These are phyloP conservation scores for Geophilus truncorum DNA, from an alignment of 2,888 invertebrate genomes.

Conservation along the genomic window DNA sequence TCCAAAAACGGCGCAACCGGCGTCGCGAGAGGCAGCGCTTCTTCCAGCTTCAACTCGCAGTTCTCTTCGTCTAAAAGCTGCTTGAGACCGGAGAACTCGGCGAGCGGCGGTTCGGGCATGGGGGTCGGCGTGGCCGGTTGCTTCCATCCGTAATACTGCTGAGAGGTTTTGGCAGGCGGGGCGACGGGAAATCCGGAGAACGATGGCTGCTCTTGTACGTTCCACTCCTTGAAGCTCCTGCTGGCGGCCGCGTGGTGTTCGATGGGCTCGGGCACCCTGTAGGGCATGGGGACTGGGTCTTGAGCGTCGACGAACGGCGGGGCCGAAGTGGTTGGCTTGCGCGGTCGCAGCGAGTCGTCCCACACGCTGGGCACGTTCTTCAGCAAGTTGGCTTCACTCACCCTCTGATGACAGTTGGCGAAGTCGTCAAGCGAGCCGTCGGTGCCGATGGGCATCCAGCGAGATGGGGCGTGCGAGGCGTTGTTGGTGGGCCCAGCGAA, in stretches of 20 bases:
- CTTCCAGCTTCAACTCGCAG: neutral
- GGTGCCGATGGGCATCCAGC: neutral
- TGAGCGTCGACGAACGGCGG: neutral
- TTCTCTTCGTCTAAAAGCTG: neutral
- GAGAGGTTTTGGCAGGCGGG: neutral
- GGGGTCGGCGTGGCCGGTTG: neutral
- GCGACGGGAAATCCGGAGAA: neutral
- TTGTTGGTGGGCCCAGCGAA: neutral
- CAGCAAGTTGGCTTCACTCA: neutral
- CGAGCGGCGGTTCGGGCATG: neutral
- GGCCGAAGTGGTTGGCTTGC: neutral
- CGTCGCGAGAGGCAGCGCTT: neutral
- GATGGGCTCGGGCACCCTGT: neutral
- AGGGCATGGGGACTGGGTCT: neutral
- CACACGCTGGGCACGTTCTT: neutral
- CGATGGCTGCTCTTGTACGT: neutral
- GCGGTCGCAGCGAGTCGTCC: neutral
- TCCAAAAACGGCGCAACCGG: neutral
- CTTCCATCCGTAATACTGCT: slow-evolving; percentile 32
- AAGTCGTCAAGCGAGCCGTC: neutral
- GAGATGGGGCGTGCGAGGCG: neutral
- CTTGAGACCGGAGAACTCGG: neutral
- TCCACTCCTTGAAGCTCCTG: neutral
- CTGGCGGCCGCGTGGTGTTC: neutral
- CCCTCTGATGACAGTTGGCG: neutral